Evolutionary conservation across 2,113 vertebrate genomes (phyloP).

Genomic region (Lamprotornis superbus): DNA sequence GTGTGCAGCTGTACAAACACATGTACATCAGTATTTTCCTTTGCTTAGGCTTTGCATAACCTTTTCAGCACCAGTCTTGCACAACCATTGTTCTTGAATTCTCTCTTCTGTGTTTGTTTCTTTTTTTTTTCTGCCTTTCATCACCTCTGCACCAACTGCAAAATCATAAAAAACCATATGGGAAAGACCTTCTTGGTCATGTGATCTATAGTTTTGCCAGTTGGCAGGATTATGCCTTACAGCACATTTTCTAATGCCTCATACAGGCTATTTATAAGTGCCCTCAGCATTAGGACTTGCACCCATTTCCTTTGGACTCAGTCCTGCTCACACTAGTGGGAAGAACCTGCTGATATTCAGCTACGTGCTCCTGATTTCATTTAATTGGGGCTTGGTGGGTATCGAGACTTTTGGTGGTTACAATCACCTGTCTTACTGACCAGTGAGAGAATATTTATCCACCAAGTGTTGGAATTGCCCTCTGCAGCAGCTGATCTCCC

Average conservation of each 20-base stretch:
- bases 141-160: background rate
- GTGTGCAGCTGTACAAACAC: background rate
- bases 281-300: background rate
- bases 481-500: background rate
- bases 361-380: background rate
- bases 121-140: background rate
- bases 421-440: background rate
- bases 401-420: background rate
- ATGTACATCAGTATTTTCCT: background rate
- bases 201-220: background rate
- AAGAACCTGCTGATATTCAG: background rate
- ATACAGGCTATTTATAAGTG: slow-evolving; percentile 7
- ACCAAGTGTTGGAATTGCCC: background rate
- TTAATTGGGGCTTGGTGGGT: background rate
- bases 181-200: background rate
- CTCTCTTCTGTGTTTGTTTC: background rate
- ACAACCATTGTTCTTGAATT: fast-evolving
- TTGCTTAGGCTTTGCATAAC: background rate
- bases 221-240: slow-evolving; percentile 25
- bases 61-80: background rate
- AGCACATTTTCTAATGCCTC: slow-evolving; percentile 1
- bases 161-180: background rate
- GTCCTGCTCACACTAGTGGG: background rate
- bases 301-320: background rate
- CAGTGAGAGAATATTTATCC: background rate